These are phyloP conservation scores for Equus quagga DNA, from an alignment of 2,113 vertebrate species.

Conservation along the genomic window DNA sequence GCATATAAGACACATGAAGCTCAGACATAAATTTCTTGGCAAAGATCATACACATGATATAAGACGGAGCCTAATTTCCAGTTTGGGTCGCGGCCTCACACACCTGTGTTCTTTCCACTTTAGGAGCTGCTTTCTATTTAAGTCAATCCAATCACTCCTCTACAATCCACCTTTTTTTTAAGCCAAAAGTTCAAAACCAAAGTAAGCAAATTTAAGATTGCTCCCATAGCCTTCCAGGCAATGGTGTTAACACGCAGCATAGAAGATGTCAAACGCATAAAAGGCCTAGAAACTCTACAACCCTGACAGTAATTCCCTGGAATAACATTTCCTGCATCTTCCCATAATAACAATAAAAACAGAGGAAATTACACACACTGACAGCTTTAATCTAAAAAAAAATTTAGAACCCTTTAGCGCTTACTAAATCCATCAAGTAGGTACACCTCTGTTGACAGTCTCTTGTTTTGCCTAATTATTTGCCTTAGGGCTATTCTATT, in stretches of 20 bases:
- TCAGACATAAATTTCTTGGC: neutral
- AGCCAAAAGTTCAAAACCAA: neutral
- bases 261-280: neutral
- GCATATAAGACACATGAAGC: neutral
- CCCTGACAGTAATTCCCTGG: neutral
- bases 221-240: neutral
- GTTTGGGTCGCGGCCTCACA: neutral
- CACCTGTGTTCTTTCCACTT: neutral
- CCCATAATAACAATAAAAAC: neutral
- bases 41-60: neutral
- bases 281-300: neutral
- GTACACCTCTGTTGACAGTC: neutral
- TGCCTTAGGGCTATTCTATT: constrained; percentile 50
- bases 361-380: neutral
- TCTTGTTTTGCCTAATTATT: neutral
- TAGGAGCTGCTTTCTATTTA: neutral
- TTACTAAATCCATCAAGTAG: neutral
- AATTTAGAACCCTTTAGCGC: neutral
- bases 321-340: neutral
- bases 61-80: neutral
- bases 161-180: neutral
- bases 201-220: neutral
- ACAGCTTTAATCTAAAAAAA: neutral
- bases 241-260: neutral
- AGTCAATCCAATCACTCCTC: neutral